Base-by-base conservation (phyloP, 2,888 invertebrate genomes). In the Lasioglossum figueresi region DNA sequence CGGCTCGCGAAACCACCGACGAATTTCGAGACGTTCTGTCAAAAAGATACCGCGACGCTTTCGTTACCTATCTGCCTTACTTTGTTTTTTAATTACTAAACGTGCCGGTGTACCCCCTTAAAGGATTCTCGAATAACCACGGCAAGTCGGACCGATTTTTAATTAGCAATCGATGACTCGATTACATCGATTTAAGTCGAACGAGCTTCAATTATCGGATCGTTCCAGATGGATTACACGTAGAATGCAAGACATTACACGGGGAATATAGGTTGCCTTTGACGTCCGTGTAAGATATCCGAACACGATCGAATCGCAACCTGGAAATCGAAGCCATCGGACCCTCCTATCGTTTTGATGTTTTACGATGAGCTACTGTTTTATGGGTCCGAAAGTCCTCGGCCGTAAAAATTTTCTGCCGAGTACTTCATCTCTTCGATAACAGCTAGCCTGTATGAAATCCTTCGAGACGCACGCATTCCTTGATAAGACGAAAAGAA, bases 321-420 rank as follows among this genome's bases (percentile, higher is more conserved):
- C 56, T 71, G 59, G 71, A 79, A 59, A 75, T 81, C 40, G 27
- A 63, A 73, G 37, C 71, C 31, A 6, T 37, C 48, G 34, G 37
- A 75, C 63, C 75, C n/a, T 82, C 52, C 27, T 59, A 76, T 40
- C 63, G 66, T 52, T 52, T 34, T 73, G 40, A 82, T 74, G 79
- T 27, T 89, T 88, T 88, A 87, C 75, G 82, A 83, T 79, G 68
- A 37, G 48, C n/a, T 66, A 66, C 66, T 84, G 72, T 70, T 81
- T 89, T 83, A 85, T 66, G 68, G 31, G 14, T 56, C 40, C 59
- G 68, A 27, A 68, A 37, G 70, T 63, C 70, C 74, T 78, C 27
- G 45, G 73, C 84, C 81, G 83, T 84, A 89, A 70, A 70, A 89
- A 83, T 89, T 77, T 74, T 71, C 70, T 40, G 70, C 70, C 40